Percentiles rank a stretch among this genome's conserved stretches.
Evolutionary conservation across 2,888 invertebrate species (phyloP).

Genomic region (Laothoe populi): DNA sequence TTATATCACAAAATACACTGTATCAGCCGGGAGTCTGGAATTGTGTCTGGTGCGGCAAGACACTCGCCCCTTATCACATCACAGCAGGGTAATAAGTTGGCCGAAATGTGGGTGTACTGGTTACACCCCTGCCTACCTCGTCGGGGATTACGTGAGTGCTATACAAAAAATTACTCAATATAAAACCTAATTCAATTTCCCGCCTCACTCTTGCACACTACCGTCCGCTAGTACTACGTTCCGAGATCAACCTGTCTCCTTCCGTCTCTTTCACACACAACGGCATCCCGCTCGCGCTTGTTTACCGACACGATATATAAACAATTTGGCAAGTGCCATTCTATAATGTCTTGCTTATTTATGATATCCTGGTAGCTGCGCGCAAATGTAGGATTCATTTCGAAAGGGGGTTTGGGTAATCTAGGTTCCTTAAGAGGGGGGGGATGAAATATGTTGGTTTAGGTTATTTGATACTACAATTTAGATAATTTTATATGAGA

Average conservation of each 20-base stretch:
- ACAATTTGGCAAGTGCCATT: slow-evolving; percentile 23
- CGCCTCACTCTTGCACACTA: slow-evolving; percentile 22
- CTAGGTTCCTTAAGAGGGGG: not conserved
- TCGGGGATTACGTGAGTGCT: too few species aligned
- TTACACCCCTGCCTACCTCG: too few species aligned
- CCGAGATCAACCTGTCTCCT: slow-evolving; percentile 7
- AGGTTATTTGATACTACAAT: too few species aligned
- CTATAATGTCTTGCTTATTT: slow-evolving; percentile 8
- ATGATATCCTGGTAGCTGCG: not conserved
- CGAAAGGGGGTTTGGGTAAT: not conserved
- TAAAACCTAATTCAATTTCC: slow-evolving; percentile 26
- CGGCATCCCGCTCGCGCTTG: slow-evolving; percentile 32
- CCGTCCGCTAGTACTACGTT: slow-evolving; percentile 42
- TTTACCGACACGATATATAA: slow-evolving; percentile 21
- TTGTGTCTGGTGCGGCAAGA: too few species aligned
- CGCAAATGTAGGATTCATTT: not conserved
- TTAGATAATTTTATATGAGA: too few species aligned
- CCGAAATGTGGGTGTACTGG: too few species aligned
- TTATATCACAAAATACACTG: too few species aligned
- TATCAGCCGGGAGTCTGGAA: too few species aligned
- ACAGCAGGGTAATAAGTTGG: too few species aligned
- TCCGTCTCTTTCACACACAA: slow-evolving; percentile 4
- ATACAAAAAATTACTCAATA: not conserved
- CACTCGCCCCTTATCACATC: too few species aligned
- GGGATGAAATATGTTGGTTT: too few species aligned